Evolutionary conservation across 2,797 vertebrate genomes (phyloP).

Genomic region (Paramormyrops hopkinsi): DNA sequence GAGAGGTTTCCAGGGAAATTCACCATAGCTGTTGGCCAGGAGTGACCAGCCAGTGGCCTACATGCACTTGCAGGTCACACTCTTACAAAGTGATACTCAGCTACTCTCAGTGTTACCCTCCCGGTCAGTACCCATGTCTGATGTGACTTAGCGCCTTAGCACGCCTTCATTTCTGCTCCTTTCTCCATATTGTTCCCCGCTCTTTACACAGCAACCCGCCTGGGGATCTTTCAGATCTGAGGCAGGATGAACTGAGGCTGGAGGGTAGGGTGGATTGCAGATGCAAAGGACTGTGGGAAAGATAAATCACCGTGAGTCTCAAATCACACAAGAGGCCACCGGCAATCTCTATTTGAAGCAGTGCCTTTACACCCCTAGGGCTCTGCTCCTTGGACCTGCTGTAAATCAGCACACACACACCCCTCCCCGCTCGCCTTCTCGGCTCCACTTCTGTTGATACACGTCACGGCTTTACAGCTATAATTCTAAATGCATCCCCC

Average conservation of each 20-base stretch:
- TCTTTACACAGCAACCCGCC: not conserved
- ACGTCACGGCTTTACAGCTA: not conserved
- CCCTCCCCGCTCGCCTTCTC: conserved; percentile 16
- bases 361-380: conserved; percentile 68
- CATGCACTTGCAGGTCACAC: not conserved
- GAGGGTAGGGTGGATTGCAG: conserved; percentile 6
- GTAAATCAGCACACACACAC: conserved; percentile 67
- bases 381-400: conserved; percentile 68
- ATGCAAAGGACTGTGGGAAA: conserved; percentile 52
- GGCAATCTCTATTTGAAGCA: conserved; percentile 76
- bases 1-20: not conserved
- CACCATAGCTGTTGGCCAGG: not conserved
- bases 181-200: not conserved
- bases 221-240: not conserved
- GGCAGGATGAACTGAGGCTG: not conserved
- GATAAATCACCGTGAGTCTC: conserved; percentile 79
- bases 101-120: not conserved
- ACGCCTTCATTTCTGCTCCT: not conserved
- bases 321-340: conserved; percentile 72
- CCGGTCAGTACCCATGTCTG: not conserved
- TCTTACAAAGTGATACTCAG: not conserved
- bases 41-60: not conserved
- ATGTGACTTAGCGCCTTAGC: not conserved
- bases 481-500: not conserved
- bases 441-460: not conserved